Evolutionary conservation across 2,797 vertebrate species (phyloP).

Genomic region (Crenichthys baileyi): DNA sequence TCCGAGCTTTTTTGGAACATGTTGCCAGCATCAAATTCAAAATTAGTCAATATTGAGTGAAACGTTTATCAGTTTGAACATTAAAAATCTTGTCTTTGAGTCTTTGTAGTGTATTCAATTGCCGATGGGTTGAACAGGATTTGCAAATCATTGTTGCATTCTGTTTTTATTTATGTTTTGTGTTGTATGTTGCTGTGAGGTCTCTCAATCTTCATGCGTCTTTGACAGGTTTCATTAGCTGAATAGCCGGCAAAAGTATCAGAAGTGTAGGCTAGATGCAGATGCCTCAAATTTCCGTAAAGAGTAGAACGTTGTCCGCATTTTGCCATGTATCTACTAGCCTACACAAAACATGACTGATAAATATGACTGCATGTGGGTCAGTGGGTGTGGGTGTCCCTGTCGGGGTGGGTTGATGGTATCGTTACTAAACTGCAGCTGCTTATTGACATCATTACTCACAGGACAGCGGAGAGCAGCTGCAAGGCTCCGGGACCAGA

Average conservation of each 20-base stretch:
- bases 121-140: too few species aligned
- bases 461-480: slow-evolving; percentile 68
- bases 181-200: not conserved
- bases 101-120: too few species aligned
- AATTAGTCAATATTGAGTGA: too few species aligned
- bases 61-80: too few species aligned
- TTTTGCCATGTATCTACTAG: not conserved
- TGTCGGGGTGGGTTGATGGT: slow-evolving; percentile 29
- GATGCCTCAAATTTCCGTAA: not conserved
- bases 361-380: slow-evolving; percentile 12
- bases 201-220: not conserved
- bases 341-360: slow-evolving; percentile 12
- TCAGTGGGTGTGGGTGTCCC: slow-evolving; percentile 25
- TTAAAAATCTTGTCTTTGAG: too few species aligned
- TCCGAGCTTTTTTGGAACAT: too few species aligned
- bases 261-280: not conserved
- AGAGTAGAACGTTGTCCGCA: not conserved
- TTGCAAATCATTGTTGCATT: too few species aligned
- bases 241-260: not conserved
- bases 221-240: not conserved
- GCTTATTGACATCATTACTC: slow-evolving; percentile 71
- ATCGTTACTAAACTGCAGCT: slow-evolving; percentile 67
- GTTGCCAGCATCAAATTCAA: too few species aligned
- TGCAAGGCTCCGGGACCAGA: slow-evolving; percentile 45
- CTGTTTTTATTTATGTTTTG: too few species aligned